A percentile compares a stretch with the other conserved stretches of the same genome.
Evolutionary conservation across 2,113 vertebrate species (phyloP).

Genomic region (Sigmodon hispidus): DNA sequence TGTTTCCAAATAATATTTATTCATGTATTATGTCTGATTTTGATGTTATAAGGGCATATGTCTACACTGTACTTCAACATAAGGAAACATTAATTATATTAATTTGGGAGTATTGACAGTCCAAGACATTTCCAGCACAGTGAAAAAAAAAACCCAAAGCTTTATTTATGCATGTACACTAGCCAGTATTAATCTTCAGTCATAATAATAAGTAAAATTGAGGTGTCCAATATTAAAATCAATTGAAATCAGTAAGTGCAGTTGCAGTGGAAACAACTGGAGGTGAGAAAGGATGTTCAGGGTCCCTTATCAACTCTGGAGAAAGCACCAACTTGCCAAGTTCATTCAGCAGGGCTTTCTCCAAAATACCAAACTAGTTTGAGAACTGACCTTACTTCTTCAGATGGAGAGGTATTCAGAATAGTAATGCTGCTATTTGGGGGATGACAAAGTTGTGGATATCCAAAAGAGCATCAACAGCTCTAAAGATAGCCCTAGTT

Average conservation of each 20-base stretch:
- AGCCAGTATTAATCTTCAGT: constrained; percentile 35
- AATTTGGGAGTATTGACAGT: neutral
- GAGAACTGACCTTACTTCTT: neutral
- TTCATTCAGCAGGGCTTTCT: neutral
- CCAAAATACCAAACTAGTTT: constrained; percentile 13
- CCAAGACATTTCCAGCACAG: neutral
- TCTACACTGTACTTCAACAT: neutral
- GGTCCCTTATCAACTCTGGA: neutral
- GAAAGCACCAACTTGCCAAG: neutral
- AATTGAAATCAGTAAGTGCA: neutral
- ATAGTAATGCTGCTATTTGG: constrained; percentile 51
- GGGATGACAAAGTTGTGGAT: constrained; percentile 11
- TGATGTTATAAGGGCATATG: neutral
- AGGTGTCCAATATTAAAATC: constrained; percentile 28
- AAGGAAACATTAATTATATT: constrained; percentile 46
- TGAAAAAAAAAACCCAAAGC: constrained; percentile 49
- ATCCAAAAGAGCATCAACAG: neutral
- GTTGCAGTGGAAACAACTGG: neutral
- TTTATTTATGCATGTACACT: constrained; percentile 46
- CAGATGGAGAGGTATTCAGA: constrained; percentile 15
- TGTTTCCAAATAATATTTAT: neutral
- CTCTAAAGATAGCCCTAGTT: constrained; percentile 46
- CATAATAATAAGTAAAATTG: constrained; percentile 37
- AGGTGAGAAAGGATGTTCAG: neutral
- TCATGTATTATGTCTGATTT: constrained; percentile 6